Percentiles rank a stretch among this genome's conserved stretches.
Conservation (phyloP, 2,797 vertebrate species). For the Periparus ater region DNA sequence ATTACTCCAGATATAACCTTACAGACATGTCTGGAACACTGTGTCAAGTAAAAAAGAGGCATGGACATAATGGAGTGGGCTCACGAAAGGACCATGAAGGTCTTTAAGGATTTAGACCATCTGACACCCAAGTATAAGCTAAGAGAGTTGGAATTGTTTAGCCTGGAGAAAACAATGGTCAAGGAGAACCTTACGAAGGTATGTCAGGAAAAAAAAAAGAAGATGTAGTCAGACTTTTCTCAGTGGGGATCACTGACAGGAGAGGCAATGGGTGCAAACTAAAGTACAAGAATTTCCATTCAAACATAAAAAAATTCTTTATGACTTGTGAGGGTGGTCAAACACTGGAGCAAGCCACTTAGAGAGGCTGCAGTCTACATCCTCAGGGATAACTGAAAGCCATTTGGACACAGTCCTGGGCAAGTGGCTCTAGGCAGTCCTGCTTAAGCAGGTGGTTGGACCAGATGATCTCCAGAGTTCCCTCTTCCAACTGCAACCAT, state of each 20-base stretch:
- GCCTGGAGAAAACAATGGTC: neutral
- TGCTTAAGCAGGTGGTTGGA: neutral
- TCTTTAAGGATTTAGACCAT: neutral
- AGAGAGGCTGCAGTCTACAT: neutral
- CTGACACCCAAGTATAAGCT: neutral
- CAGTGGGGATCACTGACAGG: neutral
- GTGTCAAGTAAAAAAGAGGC: neutral
- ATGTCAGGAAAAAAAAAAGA: neutral
- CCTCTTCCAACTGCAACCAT: neutral
- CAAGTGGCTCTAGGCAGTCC: neutral
- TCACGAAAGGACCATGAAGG: neutral
- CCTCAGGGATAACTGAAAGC: neutral
- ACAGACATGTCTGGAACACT: neutral
- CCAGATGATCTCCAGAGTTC: neutral
- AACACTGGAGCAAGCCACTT: neutral
- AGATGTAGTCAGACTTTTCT: neutral
- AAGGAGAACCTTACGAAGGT: neutral
- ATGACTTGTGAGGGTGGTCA: neutral
- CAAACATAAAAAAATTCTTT: neutral
- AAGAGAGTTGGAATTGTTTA: neutral
- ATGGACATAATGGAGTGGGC: neutral
- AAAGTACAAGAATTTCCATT: neutral
- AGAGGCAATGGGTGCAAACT: neutral
- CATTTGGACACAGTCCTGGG: neutral
- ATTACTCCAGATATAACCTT: neutral